A percentile compares a stretch with the other conserved stretches of the same genome.
These are phyloP conservation scores for Steatornis caripensis DNA, from an alignment of 2,113 vertebrate genomes.

Conservation along the genomic window DNA sequence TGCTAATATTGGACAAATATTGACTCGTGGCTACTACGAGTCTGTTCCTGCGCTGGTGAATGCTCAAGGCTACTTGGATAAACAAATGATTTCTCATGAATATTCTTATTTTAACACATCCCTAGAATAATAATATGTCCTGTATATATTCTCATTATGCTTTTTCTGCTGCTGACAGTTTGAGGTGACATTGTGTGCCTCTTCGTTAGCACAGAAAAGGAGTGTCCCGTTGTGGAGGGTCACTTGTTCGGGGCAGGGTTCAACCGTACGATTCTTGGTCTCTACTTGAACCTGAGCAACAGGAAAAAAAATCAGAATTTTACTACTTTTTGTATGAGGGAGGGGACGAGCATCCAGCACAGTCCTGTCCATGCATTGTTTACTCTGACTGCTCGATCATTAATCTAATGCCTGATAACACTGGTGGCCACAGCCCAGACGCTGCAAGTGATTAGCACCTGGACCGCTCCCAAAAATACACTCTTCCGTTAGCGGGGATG, in stretches of 20 bases:
- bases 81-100: slow-evolving; percentile 55
- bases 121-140: neutral
- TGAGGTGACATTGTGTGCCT: slow-evolving; percentile 2
- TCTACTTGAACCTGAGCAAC: neutral
- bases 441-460: neutral
- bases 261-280: neutral
- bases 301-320: neutral
- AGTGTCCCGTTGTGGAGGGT: neutral
- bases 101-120: slow-evolving; percentile 23
- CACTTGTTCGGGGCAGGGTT: neutral
- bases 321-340: neutral
- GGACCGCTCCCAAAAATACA: neutral
- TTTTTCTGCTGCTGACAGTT: neutral
- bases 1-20: slow-evolving; percentile 10
- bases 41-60: slow-evolving; percentile 2
- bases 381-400: neutral
- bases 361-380: neutral
- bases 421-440: neutral
- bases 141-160: neutral
- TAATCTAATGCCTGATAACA: neutral
- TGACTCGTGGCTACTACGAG: neutral
- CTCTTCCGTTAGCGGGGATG: neutral
- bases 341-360: neutral
- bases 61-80: slow-evolving; percentile 52
- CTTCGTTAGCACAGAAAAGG: neutral